These are phyloP conservation scores for Sebastes jordani DNA, from an alignment of 2,797 vertebrate species.

Conservation along the genomic window DNA sequence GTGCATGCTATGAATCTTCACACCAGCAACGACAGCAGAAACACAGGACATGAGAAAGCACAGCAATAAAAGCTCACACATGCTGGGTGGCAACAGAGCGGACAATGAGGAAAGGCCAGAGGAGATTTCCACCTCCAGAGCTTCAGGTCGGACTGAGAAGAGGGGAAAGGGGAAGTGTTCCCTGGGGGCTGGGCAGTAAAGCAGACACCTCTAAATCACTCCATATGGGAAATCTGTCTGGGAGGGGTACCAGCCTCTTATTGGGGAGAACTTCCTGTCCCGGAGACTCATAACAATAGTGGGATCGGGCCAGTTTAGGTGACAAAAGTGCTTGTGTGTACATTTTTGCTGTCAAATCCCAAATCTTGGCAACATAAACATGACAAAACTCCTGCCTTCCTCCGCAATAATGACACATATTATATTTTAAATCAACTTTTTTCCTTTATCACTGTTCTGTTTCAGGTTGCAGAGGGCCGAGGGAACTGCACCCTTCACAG, in stretches of 20 bases:
- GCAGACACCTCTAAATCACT: constrained; percentile 79
- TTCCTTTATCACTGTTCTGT: background rate
- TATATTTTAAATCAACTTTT: background rate
- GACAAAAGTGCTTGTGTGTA: constrained; percentile 36
- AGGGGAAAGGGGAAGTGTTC: constrained; percentile 65
- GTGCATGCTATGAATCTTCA: constrained; percentile 27
- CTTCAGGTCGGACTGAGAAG: constrained; percentile 39
- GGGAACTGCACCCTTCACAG: constrained; percentile 91
- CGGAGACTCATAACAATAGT: constrained; percentile 57
- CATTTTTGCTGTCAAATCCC: constrained; percentile 20
- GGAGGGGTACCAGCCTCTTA: constrained; percentile 57
- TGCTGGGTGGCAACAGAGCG: constrained; percentile 53
- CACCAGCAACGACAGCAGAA: constrained; percentile 25
- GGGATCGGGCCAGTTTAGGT: constrained; percentile 33
- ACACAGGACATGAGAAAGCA: constrained; percentile 45
- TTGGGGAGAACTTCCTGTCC: constrained; percentile 68
- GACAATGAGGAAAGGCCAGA: constrained; percentile 63
- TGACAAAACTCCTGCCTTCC: background rate
- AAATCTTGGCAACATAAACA: background rate
- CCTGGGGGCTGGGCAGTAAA: constrained; percentile 69
- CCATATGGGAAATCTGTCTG: constrained; percentile 77
- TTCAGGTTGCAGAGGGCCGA: constrained; percentile 89
- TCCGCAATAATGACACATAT: background rate
- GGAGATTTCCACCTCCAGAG: constrained; percentile 60
- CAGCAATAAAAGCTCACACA: constrained; percentile 51